Conservation (phyloP, 2,113 vertebrate species). For the Rousettus leschenaultii region DNA sequence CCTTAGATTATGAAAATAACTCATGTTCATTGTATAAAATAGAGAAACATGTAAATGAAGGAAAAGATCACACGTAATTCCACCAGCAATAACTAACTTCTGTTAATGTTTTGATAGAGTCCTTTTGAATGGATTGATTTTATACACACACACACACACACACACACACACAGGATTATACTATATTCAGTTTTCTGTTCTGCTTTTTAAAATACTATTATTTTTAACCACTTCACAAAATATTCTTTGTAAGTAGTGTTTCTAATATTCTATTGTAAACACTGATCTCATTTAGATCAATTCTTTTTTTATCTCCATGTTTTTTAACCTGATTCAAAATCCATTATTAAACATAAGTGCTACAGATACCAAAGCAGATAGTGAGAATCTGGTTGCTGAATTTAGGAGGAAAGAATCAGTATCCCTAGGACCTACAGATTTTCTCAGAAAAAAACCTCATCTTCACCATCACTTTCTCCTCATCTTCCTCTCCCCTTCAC, state of each 20-base stretch:
- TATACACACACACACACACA: not conserved
- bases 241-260: conserved; percentile 25
- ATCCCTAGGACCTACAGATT: not conserved
- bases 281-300: not conserved
- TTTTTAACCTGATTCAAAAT: not conserved
- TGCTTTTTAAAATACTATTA: not conserved
- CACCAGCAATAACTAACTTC: not conserved
- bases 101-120: not conserved
- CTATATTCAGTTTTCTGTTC: not conserved
- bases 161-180: not conserved
- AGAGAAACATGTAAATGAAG: not conserved
- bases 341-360: not conserved
- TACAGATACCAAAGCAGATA: not conserved
- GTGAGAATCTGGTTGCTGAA: not conserved
- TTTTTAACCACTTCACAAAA: not conserved
- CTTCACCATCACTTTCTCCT: not conserved
- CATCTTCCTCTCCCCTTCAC: not conserved
- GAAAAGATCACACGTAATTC: not conserved
- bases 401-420: not conserved
- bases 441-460: not conserved
- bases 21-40: conserved; percentile 32
- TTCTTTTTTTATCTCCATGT: not conserved
- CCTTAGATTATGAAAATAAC: conserved; percentile 2
- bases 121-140: not conserved
- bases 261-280: not conserved